These are phyloP conservation scores for Acrossocheilus wenchowensis DNA, from an alignment of 2,797 vertebrate genomes.

Conservation along the genomic window DNA sequence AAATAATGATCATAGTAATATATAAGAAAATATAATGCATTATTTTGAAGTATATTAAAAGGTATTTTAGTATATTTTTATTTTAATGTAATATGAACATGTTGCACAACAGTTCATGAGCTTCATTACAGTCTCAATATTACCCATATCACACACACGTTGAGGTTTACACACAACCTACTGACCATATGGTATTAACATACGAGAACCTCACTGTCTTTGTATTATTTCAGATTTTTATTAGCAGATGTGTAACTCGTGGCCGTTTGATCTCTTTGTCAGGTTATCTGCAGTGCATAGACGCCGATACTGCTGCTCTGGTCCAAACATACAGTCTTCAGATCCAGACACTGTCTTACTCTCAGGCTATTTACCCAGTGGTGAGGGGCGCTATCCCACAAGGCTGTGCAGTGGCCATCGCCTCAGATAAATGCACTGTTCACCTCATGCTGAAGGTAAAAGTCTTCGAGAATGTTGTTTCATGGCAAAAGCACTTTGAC, in stretches of 20 bases:
- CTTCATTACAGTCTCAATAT: not conserved
- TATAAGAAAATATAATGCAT: not conserved
- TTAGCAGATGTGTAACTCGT: not conserved
- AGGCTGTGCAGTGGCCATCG: constrained; percentile 89
- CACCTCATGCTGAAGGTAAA: constrained; percentile 90
- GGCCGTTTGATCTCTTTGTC: not conserved
- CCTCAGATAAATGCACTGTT: constrained; percentile 88
- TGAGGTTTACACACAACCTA: not conserved
- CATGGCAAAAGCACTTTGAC: not conserved
- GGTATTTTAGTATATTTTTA: not conserved
- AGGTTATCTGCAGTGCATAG: constrained; percentile 85
- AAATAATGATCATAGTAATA: not conserved
- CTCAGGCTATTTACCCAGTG: constrained; percentile 80
- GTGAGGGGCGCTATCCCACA: constrained; percentile 74
- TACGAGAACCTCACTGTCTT: not conserved
- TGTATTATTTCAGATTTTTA: not conserved
- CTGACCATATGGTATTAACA: not conserved
- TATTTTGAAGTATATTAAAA: not conserved
- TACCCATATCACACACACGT: not conserved
- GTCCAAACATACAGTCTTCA: constrained; percentile 80
- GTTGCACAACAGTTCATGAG: not conserved
- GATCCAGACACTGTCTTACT: constrained; percentile 86
- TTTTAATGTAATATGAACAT: not conserved
- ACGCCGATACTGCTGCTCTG: constrained; percentile 72
- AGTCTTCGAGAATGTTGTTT: not conserved